A percentile compares a stretch with the other conserved stretches of the same genome.
Conservation (phyloP, 2,888 invertebrate species). For the Pasiphila rectangulata region DNA sequence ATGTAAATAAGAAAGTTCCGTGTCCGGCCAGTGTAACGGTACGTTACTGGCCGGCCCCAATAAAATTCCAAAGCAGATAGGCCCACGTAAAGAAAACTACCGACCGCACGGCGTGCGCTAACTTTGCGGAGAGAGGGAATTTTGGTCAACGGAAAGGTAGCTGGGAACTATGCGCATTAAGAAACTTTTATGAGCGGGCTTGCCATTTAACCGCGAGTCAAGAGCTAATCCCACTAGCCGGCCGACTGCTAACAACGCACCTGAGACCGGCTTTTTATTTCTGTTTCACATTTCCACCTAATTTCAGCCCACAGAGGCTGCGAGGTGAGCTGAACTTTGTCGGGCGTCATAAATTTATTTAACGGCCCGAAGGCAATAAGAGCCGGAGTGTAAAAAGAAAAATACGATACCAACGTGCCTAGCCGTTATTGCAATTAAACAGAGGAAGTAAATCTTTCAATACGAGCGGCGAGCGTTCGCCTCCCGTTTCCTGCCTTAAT, state of each 20-base stretch:
- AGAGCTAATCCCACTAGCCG: constrained; percentile 70
- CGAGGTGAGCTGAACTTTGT: constrained; percentile 79
- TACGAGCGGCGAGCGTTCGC: constrained; percentile 74
- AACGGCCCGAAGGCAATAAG: constrained; percentile 80
- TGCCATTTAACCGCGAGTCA: constrained; percentile 73
- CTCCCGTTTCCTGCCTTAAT: constrained; percentile 76
- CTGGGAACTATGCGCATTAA: constrained; percentile 73
- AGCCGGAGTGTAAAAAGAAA: constrained; percentile 80
- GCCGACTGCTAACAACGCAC: constrained; percentile 60
- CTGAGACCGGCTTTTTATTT: constrained; percentile 76
- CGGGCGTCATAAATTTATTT: constrained; percentile 81
- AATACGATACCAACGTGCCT: constrained; percentile 82
- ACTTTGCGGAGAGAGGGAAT: constrained; percentile 63
- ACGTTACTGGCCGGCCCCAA: constrained; percentile 34
- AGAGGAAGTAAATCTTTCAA: constrained; percentile 82
- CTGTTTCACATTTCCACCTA: constrained; percentile 75
- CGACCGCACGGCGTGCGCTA: constrained; percentile 37
- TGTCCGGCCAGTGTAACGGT: constrained; percentile 45
- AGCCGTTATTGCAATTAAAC: constrained; percentile 82
- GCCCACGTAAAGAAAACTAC: constrained; percentile 58
- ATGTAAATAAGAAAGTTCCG: constrained; percentile 60
- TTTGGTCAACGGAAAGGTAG: constrained; percentile 62
- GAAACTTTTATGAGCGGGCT: constrained; percentile 75
- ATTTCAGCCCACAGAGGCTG: constrained; percentile 67
- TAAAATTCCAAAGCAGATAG: constrained; percentile 59